These are phyloP conservation scores for Argentina silus DNA, from an alignment of 2,797 vertebrate species.

Conservation along the genomic window DNA sequence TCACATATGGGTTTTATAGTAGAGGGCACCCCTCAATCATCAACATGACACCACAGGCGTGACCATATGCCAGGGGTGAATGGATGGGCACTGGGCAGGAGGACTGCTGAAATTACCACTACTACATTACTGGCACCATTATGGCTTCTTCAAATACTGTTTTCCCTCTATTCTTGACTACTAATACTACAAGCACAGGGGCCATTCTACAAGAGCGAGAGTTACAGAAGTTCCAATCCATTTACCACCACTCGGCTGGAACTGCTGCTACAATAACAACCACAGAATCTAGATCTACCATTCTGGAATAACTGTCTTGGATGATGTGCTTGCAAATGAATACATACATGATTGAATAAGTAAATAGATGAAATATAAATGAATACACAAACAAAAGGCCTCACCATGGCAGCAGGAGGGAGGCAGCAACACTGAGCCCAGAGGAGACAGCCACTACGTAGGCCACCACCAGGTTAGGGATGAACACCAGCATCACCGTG, in stretches of 20 bases:
- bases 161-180: slow-evolving; percentile 9
- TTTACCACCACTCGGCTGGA: neutral
- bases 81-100: neutral
- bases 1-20: slow-evolving; percentile 35
- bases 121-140: slow-evolving; percentile 22
- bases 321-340: too few relatives aligned
- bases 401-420: slow-evolving; percentile 94
- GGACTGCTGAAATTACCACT: slow-evolving; percentile 25
- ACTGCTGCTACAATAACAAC: neutral
- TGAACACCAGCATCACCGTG: slow-evolving; percentile 87
- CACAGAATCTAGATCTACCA: too few relatives aligned
- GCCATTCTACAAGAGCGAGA: slow-evolving; percentile 2
- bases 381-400: slow-evolving; percentile 27
- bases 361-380: too few relatives aligned
- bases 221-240: neutral
- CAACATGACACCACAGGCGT: slow-evolving; percentile 31
- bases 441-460: slow-evolving; percentile 90
- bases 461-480: slow-evolving; percentile 87
- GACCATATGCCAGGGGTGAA: slow-evolving; percentile 37
- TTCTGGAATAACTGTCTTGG: too few relatives aligned
- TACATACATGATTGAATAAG: too few relatives aligned
- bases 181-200: neutral
- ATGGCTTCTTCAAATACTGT: neutral
- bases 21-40: slow-evolving; percentile 22
- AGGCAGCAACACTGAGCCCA: slow-evolving; percentile 92